Base-by-base conservation (phyloP, 2,888 invertebrate species). In the Meandrusa payeni region DNA sequence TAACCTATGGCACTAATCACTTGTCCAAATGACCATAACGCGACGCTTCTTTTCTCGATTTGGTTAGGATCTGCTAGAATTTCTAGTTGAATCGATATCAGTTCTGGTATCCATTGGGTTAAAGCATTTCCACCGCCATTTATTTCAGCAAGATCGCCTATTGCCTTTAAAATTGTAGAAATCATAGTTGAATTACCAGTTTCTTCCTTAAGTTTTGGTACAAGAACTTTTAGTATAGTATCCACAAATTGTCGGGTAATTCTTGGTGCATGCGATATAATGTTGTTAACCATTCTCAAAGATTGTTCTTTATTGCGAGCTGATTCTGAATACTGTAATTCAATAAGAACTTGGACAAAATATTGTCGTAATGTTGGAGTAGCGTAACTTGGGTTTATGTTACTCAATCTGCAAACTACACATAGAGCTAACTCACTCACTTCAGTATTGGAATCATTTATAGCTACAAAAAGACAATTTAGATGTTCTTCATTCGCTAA, bases 321-420 rank as follows among this genome's bases (percentile, higher is more conserved):
- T 68, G 97, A 95, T 31, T 98, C 98, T 19, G 97, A 97, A 81
- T 97, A 95, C 63, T 98, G 97, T 47, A 99, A 76, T 72, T 98
- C 98, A 10, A 96, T 96, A 26, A 99, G 83, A 47, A 98, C 91
- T 90, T 98, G 93, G 7, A 99, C 95, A 44, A 99, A 90, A 6
- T 96, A 92, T 71, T 97, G 96, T 17, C 99, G 89, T 17, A 99
- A 88, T 19, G 96, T 95, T 0, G 99, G 99, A 91, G 98, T 96
- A 1, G 99, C 97, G 69, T 98, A 98, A 1, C 99, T 98, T 0
- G 99, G 99, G 87, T 99, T 99, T 76, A 97, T 93, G 34, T 93
- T 92, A 60, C 97, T 97, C 45, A 99, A 82, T 50, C 98, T 88
- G 0, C 98, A 98, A 33, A 98, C 94, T 0, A 96, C 96, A 54